Base-by-base conservation (phyloP, 1,140 invertebrate genomes). In the Papilio glaucus region DNA sequence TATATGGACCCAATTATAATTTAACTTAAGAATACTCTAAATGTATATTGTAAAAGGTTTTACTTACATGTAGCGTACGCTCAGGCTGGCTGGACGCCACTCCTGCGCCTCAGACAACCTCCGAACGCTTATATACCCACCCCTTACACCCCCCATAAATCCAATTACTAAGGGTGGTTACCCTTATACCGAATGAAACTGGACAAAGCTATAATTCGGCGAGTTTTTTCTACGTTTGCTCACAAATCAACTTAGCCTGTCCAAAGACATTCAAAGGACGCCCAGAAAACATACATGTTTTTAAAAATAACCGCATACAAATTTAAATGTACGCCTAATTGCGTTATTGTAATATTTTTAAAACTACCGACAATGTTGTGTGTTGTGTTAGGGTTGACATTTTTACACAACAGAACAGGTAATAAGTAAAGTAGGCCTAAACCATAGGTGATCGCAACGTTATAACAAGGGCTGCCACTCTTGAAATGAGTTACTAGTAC, bases 51-150 rank as follows among this genome's bases (percentile, higher is more conserved):
- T n/a, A 42, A 49, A 57, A 21, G 10, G 8, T 1, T 24, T 24
- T 84, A 90, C 86, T 90, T 77, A 90, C 88, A 75, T 42, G 21
- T 42, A 77, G 79, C 78, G 72, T 73, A 68, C 85, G 81, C 85
- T 81, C 76, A 77, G 86, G 88, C 89, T 84, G 85, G 83, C 89
- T 77, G 41, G 76, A 79, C 83, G 82, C 86, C 82, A 88, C 85
- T 87, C 84, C 77, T 77, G 80, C 77, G 79, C 71, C 29, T 9
- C 7, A 0, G 6, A 15, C 12, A 41, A 72, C 79, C 62, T 15
- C 53, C 76, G 74, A 26, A n/a, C 61, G 65, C 67, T 86, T 89
- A 80, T 86, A 90, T 87, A 89, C 65, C 70, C 63, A 26, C 69
- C 67, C 77, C 70, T 60, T 42, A 45, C 41, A 67, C 60, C 57